Evolutionary conservation across 2,113 vertebrate species (phyloP), one percentile per base, ranked within the genome.

Genomic region (Callionymus lyra): DNA sequence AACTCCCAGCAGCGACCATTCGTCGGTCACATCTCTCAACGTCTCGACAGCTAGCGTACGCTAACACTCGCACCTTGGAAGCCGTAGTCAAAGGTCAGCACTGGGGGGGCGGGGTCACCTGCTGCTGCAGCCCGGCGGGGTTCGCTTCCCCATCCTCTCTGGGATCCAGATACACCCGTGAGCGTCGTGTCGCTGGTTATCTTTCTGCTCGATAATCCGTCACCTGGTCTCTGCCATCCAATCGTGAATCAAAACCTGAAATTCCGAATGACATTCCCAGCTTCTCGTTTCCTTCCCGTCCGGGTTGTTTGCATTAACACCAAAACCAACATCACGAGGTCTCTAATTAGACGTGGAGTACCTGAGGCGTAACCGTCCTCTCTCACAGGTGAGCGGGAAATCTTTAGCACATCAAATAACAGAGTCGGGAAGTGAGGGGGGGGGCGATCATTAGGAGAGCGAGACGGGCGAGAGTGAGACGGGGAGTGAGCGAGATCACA

Each of bases 71-170:
- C 50, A 19, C 56, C 41, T 2, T 56, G 48, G 32, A 39, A 53
- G 63, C 33, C 18, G 31, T 17, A 64, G 42, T 44, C 53, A 74
- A 81, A 82, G 76, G 77, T 77, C 72, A 62, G 31, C 3, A n/a
- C n/a, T n/a, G n/a, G n/a, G n/a, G n/a, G n/a, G n/a, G 40, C 27
- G 64, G 49, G 74, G 65, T 72, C 53, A 65, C 80, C 69, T 64
- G 77, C 77, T 79, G 77, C 45, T 76, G 48, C 72, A 11, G n/a
- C n/a, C n/a, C 77, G 9, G 34, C 74, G 64, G 70, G 77, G 53
- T 46, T 68, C 47, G 50, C 67, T 74, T 71, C 76, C 76, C 65
- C 58, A 52, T 61, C 44, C 57, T 27, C 21, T 27, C 21, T 4
- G 4, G 4, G 21, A 5, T 27, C 21, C 21, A 27, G 4, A 8